These are phyloP conservation scores for Oligia fasciuncula DNA, from an alignment of 2,888 invertebrate species.

Conservation along the genomic window DNA sequence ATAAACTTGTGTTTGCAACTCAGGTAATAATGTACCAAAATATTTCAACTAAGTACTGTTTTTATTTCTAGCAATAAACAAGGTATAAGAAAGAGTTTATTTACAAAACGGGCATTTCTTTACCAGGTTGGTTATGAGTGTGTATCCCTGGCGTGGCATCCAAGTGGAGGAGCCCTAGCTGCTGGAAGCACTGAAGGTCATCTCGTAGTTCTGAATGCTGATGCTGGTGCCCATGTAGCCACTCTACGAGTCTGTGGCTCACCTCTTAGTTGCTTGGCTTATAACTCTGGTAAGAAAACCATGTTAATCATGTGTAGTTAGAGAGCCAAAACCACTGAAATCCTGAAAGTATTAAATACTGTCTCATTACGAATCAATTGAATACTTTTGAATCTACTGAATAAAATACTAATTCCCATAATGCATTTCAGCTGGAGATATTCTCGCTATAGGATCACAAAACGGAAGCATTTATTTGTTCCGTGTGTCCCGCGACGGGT, in stretches of 20 bases:
- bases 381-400: neutral
- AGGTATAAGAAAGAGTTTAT: neutral
- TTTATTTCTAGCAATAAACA: neutral
- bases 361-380: neutral
- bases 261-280: conserved; percentile 95
- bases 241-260: conserved; percentile 96
- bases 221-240: conserved; percentile 95
- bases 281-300: conserved; percentile 93
- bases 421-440: conserved; percentile 93
- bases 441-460: conserved; percentile 96
- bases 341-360: neutral
- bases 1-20: conserved; percentile 96
- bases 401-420: neutral
- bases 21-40: conserved; percentile 90
- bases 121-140: conserved; percentile 95
- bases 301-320: neutral
- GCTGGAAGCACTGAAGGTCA: conserved; percentile 97
- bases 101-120: neutral
- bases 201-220: conserved; percentile 95
- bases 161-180: conserved; percentile 95
- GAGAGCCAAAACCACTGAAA: neutral
- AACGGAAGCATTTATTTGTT: conserved; percentile 94
- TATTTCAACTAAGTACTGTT: no score
- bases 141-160: conserved; percentile 96
- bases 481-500: conserved; percentile 96